Evolutionary conservation across 2,888 invertebrate genomes (phyloP).

Genomic region (Rapana venosa): DNA sequence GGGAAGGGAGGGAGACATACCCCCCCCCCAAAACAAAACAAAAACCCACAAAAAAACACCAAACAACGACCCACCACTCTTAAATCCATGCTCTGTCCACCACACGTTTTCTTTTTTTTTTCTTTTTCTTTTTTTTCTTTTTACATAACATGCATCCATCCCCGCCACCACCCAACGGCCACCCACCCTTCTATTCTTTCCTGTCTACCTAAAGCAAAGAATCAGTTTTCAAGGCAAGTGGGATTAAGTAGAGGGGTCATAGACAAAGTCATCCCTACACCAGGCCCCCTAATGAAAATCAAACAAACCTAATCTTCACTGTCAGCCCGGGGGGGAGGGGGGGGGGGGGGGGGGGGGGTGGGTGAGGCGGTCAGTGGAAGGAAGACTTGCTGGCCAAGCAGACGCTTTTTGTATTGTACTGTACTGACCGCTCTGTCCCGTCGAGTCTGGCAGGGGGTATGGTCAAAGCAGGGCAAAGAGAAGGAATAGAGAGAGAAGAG

Average conservation of each 20-base stretch:
- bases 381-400: neutral
- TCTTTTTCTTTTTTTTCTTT: no score
- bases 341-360: no score
- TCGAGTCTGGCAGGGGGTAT: neutral
- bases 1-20: no score
- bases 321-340: neutral
- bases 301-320: slow-evolving; percentile 15
- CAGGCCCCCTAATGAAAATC: neutral
- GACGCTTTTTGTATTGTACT: neutral
- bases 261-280: slow-evolving; percentile 4
- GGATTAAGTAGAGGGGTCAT: neutral
- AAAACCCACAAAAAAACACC: no score
- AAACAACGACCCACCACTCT: no score
- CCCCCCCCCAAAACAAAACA: no score
- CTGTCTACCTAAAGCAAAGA: neutral
- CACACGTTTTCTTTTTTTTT: no score
- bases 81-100: no score
- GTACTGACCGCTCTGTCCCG: neutral
- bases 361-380: neutral
- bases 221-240: neutral
- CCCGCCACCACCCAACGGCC: no score
- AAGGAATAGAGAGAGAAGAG: no score
- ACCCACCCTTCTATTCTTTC: neutral
- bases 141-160: no score
- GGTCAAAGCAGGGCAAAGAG: neutral